Conservation (phyloP, 2,797 vertebrate species). For the Bryconaethiops microstoma region DNA sequence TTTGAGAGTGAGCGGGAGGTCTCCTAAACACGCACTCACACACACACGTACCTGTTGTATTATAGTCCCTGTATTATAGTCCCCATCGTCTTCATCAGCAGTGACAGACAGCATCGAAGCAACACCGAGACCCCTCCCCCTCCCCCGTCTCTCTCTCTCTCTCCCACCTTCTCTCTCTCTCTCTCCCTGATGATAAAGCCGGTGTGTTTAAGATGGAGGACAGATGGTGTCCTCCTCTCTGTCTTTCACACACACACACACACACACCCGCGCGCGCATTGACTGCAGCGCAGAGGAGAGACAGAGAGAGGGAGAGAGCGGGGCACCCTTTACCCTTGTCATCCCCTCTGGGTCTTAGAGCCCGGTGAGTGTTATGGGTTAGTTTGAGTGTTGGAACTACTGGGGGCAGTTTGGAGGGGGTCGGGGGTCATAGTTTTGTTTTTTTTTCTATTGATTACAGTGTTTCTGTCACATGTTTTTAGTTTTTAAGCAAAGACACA, state of each 20-base stretch:
- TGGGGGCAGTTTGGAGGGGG: background rate
- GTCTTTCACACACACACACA: conserved; percentile 43
- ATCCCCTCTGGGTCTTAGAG: conserved; percentile 87
- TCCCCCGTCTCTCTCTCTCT: conserved; percentile 10
- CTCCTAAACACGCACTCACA: conserved; percentile 8
- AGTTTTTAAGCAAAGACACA: too few relatives aligned
- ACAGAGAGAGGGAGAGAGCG: conserved; percentile 66
- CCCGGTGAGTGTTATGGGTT: background rate
- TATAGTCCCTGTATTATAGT: background rate
- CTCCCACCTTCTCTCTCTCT: conserved; percentile 17
- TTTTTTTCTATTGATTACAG: too few relatives aligned
- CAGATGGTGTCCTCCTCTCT: conserved; percentile 8
- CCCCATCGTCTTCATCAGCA: background rate
- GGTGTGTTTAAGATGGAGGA: background rate
- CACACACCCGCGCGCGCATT: conserved; percentile 71
- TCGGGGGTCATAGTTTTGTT: too few relatives aligned
- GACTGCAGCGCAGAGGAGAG: conserved; percentile 79
- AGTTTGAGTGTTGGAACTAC: too few relatives aligned
- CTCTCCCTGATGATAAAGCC: conserved; percentile 24
- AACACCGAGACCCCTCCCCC: conserved; percentile 61
- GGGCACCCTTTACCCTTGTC: conserved; percentile 63
- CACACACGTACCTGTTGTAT: conserved; percentile 10
- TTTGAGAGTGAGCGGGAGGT: background rate
- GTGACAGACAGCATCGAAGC: conserved; percentile 15
- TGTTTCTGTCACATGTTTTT: too few relatives aligned